Evolutionary conservation across 2,888 invertebrate species (phyloP).

Genomic region (Horisme vitalbata): DNA sequence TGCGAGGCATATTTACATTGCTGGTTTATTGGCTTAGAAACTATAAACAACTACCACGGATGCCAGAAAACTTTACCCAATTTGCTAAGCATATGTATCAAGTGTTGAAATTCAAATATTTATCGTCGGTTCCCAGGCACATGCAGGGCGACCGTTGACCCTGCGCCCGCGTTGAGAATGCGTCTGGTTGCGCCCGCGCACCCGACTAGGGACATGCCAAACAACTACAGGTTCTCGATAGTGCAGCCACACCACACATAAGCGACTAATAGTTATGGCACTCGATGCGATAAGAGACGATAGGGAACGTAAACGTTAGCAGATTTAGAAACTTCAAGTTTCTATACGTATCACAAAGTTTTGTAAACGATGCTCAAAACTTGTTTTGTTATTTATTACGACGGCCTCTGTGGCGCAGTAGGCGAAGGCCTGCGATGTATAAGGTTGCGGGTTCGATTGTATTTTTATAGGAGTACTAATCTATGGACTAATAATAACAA

Average conservation of each 20-base stretch:
- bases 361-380: too few species aligned
- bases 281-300: slow-evolving; percentile 25
- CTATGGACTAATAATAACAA: too few species aligned
- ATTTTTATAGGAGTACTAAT: too few species aligned
- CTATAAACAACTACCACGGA: slow-evolving; percentile 55
- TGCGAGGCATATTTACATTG: slow-evolving; percentile 29
- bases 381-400: not conserved
- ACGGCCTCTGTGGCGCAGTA: too few species aligned
- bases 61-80: slow-evolving; percentile 67
- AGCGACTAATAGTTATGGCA: slow-evolving; percentile 32
- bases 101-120: slow-evolving; percentile 82
- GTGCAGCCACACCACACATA: slow-evolving; percentile 32
- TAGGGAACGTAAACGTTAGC: slow-evolving; percentile 18
- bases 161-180: slow-evolving; percentile 62
- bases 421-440: too few species aligned
- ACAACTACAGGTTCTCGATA: slow-evolving; percentile 45
- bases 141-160: slow-evolving; percentile 77
- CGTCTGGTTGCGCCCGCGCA: slow-evolving; percentile 59
- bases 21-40: slow-evolving; percentile 42
- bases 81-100: slow-evolving; percentile 80
- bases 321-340: slow-evolving; percentile 15
- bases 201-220: slow-evolving; percentile 51
- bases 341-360: too few species aligned
- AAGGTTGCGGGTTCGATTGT: too few species aligned
- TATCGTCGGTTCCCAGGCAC: slow-evolving; percentile 78